These are phyloP conservation scores for Todiramphus saurophagus DNA, from an alignment of 2,113 vertebrate species.

Conservation along the genomic window DNA sequence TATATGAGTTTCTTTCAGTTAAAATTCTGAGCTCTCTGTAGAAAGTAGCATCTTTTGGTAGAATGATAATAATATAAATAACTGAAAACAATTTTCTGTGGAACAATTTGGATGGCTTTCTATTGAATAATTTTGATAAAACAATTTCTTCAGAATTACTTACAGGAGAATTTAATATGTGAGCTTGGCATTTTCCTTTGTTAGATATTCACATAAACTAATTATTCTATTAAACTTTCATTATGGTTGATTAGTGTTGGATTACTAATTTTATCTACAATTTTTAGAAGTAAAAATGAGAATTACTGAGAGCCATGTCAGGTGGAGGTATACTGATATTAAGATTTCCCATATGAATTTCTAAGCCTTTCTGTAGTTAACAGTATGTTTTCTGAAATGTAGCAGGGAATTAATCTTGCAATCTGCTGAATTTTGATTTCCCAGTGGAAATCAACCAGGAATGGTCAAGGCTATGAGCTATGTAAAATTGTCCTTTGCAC, in stretches of 20 bases:
- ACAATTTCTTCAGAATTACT: neutral
- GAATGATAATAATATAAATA: neutral
- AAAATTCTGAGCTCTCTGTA: neutral
- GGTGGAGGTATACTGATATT: neutral
- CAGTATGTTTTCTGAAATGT: neutral
- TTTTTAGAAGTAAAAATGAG: neutral
- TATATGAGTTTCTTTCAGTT: neutral
- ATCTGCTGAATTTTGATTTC: constrained; percentile 47
- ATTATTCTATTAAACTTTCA: neutral
- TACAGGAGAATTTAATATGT: neutral
- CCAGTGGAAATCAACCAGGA: constrained; percentile 51
- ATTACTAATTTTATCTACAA: neutral
- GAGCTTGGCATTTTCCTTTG: neutral
- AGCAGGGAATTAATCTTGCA: constrained; percentile 33
- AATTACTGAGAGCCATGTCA: neutral
- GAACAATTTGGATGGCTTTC: neutral
- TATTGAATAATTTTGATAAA: neutral
- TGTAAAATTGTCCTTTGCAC: constrained; percentile 5
- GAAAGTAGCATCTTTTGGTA: neutral
- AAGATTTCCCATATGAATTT: constrained; percentile 14
- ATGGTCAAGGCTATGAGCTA: neutral
- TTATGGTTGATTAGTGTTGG: neutral
- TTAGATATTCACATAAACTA: neutral
- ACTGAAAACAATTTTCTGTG: neutral
- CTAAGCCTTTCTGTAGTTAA: constrained; percentile 5